Percentiles rank a stretch among this genome's conserved stretches.
phyloP scores from a whole-genome alignment of 2,888 invertebrate genomes.

The Eurytoma adleriae region DNA sequence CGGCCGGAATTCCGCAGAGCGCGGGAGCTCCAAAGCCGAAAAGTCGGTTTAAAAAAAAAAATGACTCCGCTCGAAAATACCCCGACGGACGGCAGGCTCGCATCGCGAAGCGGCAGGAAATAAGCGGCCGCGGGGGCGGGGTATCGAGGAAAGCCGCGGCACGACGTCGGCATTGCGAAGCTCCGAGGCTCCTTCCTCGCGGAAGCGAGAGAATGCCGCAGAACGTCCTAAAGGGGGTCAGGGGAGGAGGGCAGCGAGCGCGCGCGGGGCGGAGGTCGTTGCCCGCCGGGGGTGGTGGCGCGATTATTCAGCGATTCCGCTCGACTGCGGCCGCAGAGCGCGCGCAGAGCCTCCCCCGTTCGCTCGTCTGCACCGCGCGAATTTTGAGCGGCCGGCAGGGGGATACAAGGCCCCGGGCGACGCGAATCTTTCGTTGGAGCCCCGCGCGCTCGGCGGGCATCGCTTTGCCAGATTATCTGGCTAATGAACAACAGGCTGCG shows the following conservation, averaged over 20 bases:
- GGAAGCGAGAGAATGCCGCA: slow-evolving; percentile 50
- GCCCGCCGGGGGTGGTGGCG: slow-evolving; percentile 24
- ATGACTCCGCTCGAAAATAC: no score
- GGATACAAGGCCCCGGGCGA: neutral
- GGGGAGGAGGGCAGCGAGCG: slow-evolving; percentile 8
- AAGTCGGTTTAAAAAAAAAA: slow-evolving; percentile 10
- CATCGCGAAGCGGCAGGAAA: neutral
- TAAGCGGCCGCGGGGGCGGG: neutral
- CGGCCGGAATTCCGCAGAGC: neutral
- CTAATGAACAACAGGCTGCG: no score
- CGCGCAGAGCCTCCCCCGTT: neutral
- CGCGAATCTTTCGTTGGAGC: no score
- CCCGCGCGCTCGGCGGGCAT: neutral
- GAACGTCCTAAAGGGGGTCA: slow-evolving; percentile 52
- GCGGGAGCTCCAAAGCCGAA: neutral
- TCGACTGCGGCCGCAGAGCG: neutral
- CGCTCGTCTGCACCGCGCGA: neutral
- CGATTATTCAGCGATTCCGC: slow-evolving; percentile 46
- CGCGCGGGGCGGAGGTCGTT: neutral
- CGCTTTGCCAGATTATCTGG: no score
- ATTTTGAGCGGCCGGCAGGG: neutral
- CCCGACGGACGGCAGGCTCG: neutral
- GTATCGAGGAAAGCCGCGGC: slow-evolving; percentile 14
- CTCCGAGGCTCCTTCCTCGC: neutral
- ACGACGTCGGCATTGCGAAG: slow-evolving; percentile 30